Conservation (phyloP, 2,888 invertebrate species). For the Pammene aurita region DNA sequence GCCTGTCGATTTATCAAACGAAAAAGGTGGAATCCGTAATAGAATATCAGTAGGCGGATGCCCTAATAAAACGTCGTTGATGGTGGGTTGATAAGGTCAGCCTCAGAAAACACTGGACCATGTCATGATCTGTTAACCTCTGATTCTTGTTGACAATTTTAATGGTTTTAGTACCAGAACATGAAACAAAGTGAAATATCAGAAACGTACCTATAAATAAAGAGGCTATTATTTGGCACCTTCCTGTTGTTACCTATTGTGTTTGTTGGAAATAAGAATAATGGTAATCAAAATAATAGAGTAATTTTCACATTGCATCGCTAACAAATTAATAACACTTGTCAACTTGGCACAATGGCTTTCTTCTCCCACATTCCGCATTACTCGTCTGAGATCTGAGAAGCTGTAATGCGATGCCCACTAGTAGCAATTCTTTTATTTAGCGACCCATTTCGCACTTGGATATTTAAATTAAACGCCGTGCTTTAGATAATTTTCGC, state of each 20-base stretch:
- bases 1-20: slow-evolving; percentile 24
- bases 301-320: slow-evolving; percentile 33
- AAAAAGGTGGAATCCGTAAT: slow-evolving; percentile 19
- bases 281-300: slow-evolving; percentile 13
- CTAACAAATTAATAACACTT: slow-evolving; percentile 40
- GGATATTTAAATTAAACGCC: slow-evolving; percentile 22
- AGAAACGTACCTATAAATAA: not conserved
- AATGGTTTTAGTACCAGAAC: not conserved
- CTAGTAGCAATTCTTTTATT: slow-evolving; percentile 27
- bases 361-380: slow-evolving; percentile 69
- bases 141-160: not conserved
- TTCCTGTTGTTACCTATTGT: not conserved
- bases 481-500: slow-evolving; percentile 17
- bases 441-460: slow-evolving; percentile 22
- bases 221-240: not conserved
- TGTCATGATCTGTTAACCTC: not conserved
- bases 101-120: not conserved
- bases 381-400: slow-evolving; percentile 39
- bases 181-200: not conserved
- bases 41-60: slow-evolving; percentile 27
- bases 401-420: slow-evolving; percentile 27
- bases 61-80: slow-evolving; percentile 22
- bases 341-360: slow-evolving; percentile 55
- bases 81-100: not conserved
- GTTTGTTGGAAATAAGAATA: slow-evolving; percentile 9